Base-by-base conservation (phyloP, 23 tunicate species). In the Oikopleura dioica region DNA sequence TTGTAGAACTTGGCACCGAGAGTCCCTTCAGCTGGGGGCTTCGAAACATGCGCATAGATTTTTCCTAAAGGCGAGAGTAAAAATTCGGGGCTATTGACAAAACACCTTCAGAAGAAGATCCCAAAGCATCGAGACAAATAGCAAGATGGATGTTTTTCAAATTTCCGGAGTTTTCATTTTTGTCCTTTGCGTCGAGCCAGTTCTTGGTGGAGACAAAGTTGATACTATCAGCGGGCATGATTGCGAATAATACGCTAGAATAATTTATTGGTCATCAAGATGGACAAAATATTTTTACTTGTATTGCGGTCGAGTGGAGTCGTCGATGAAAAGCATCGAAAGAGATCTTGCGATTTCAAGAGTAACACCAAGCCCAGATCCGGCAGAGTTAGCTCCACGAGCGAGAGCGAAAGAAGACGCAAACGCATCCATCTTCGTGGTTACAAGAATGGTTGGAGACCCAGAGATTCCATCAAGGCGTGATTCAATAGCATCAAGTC, bases 221-320 rank as follows among this genome's bases (percentile, higher is more conserved):
- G 33, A 63, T 12, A 2, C 72, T 31, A 63, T 63, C 72, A 63
- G 72, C 72, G 32, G 72, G 72, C 72, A 63, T 63, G 2, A 63
- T 23, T 16, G 72, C 72, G 26, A 63, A 63, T 31, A 63, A 12
- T 16, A 63, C 33, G 5, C 30, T 28, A 24, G 26, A n/a, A n/a
- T n/a, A n/a, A n/a, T n/a, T n/a, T n/a, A n/a, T n/a, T n/a, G n/a
- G n/a, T n/a, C n/a, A n/a, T n/a, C n/a, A n/a, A n/a, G n/a, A n/a
- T n/a, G n/a, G n/a, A n/a, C n/a, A n/a, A n/a, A n/a, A n/a, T n/a
- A n/a, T n/a, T n/a, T n/a, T n/a, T n/a, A n/a, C n/a, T n/a, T n/a
- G n/a, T n/a, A 23, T 63, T 63, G 16, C 2, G 72, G 72, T 24
- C 72, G 29, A 24, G 72, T 63, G 2, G 72, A 63, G 26, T 63